Percentiles rank a stretch among this genome's conserved stretches.
phyloP scores from a whole-genome alignment of 2,888 invertebrate genomes.

The Habroteleia sp. region DNA sequence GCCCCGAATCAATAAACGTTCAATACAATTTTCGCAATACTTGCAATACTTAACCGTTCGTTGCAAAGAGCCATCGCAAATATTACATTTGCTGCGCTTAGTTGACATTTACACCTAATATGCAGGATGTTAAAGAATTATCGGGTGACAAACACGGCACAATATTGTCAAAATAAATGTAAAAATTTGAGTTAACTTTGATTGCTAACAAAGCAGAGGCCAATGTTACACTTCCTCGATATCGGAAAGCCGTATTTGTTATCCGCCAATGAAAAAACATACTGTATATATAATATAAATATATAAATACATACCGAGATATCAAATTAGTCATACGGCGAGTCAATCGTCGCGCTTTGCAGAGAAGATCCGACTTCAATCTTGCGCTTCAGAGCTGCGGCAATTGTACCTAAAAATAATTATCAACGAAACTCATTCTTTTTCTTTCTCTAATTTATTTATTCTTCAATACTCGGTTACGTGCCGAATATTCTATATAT shows the following conservation, averaged over 20 bases:
- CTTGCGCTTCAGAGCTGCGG: slow-evolving; percentile 61
- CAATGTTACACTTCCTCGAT: too few species aligned
- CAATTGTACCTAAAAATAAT: slow-evolving; percentile 62
- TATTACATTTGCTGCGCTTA: slow-evolving; percentile 56
- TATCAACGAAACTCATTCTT: slow-evolving; percentile 63
- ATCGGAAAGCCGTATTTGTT: slow-evolving; percentile 38
- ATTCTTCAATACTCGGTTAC: slow-evolving; percentile 67
- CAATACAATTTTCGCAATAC: slow-evolving; percentile 39
- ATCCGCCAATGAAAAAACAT: slow-evolving; percentile 47
- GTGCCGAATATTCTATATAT: slow-evolving; percentile 70
- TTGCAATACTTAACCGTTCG: slow-evolving; percentile 53
- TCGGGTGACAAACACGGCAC: slow-evolving; percentile 40
- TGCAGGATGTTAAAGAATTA: slow-evolving; percentile 49
- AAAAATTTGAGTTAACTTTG: background rate
- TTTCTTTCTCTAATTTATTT: slow-evolving; percentile 62
- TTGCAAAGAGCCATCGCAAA: slow-evolving; percentile 46
- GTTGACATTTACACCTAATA: slow-evolving; percentile 61
- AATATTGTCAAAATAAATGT: background rate
- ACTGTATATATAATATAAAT: slow-evolving; percentile 65
- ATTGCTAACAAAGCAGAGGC: too few species aligned
- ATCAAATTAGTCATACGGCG: slow-evolving; percentile 61
- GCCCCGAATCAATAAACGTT: slow-evolving; percentile 41
- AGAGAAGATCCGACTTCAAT: slow-evolving; percentile 49
- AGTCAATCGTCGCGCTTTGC: slow-evolving; percentile 60
- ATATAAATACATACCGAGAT: slow-evolving; percentile 62